Base-by-base conservation (phyloP, 2,113 vertebrate genomes). In the Tretioscincus oriximinensis region DNA sequence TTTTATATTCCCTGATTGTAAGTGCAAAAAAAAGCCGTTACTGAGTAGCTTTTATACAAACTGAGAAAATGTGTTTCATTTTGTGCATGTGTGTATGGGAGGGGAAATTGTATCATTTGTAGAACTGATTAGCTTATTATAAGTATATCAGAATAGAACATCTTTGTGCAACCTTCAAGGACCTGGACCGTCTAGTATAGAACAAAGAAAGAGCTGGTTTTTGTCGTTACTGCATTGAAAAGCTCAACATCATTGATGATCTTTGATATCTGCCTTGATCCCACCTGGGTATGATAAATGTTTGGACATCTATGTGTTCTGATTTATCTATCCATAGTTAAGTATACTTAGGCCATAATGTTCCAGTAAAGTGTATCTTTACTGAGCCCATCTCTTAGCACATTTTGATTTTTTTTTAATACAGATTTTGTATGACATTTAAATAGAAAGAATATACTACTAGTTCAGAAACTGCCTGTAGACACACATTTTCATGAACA, bases 401-500 rank as follows among this genome's bases (percentile, higher is more conserved):
- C 45, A 71, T 68, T 81, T 71, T 78, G 86, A 84, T 72, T 83
- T 54, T 79, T 58, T 87, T 65, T 58, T 82, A 26, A 49, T 88
- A 85, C 49, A 11, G 77, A 41, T 66, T 80, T 79, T 84, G 28
- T 82, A 91, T 67, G 12, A n/a, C 85, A 41, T 87, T 78, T 91
- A 86, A 83, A 70, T 88, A 84, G 87, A 87, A 88, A 82, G 87
- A 89, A 78, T 8, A 79, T 60, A 74, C 68, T 11, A 60, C 18
- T 51, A 65, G 75, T 74, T 70, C 76, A 89, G 79, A 77, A 64
- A 84, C 80, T 90, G 67, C 80, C 77, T 90, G 84, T 68, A 76
- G 83, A 87, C 87, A 65, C 86, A 81, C 90, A 81, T 66, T 86
- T 88, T 88, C 29, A 58, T 3, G 8, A 85, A 26, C 77, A 81